Base-by-base conservation (phyloP, 2,797 vertebrate species). In the Sebastolobus alascanus region DNA sequence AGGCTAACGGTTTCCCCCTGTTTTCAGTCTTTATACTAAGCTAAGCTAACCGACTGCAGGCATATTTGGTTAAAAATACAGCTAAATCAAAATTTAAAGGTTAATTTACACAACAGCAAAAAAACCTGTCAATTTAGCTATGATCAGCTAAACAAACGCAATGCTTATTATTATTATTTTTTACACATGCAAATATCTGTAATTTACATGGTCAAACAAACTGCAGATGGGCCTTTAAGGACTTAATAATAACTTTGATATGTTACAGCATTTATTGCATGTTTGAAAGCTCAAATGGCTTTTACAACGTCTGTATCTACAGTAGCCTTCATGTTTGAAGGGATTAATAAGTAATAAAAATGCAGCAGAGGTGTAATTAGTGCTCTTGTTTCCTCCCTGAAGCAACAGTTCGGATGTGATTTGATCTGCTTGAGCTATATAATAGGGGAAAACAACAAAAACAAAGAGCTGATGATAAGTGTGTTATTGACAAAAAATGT, bases 321-420 rank as follows among this genome's bases (percentile, higher is more conserved):
- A 29, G 58, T 7, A 18, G 63, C 22, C 40, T 37, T 22, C 33
- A 38, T 60, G 59, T 86, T 71, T 60, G n/a, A 80, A 58, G 12
- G 9, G 77, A 75, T 77, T 69, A 85, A 79, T 84, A 67, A 73
- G 56, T 55, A 11, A 87, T 81, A 76, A 50, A 87, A 68, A 82
- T 40, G 55, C 52, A 68, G 75, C 55, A 77, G 43, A 83, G 43
- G 69, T 86, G 77, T 84, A 84, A 91, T 88, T 74, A 40, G 55
- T 4, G 82, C 59, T 89, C 61, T 58, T 33, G 54, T 84, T 88
- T 81, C 52, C 25, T 58, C 70, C 7, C 43, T 27, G 6, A 69
- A 86, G 81, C 73, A 84, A 84, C 71, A 84, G 46, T 79, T 84
- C 54, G 12, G 22, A 25, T 50, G 73, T 38, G 68, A 64, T 86